Base-by-base conservation (phyloP, 2,113 vertebrate genomes). In the Macquaria ambigua region DNA sequence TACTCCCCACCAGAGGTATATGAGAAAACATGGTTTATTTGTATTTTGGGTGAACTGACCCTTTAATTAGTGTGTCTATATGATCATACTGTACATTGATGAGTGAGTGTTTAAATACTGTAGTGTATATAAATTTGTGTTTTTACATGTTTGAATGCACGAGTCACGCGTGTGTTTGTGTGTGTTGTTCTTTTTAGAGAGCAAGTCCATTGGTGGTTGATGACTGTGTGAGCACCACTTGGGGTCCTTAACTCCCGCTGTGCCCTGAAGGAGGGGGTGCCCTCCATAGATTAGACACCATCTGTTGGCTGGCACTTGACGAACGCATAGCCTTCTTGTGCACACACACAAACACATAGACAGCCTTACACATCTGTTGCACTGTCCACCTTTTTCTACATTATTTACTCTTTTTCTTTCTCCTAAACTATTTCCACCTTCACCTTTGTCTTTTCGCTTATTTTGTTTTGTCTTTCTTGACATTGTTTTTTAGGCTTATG, bases 201-300 rank as follows among this genome's bases (percentile, higher is more conserved):
- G 64, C 25, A 46, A 69, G 76, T 85, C 84, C 52, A 66, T 16
- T 83, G 80, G 55, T 61, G 28, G 84, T 86, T 85, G 82, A 81
- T 88, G 73, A 82, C 80, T 87, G 77, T 79, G 70, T 79, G 81
- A 93, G 82, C 70, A 62, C 83, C 86, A 90, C 90, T 93, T 14
- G 61, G 86, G 90, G 82, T 88, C 89, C 59, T 92, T 67, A 80
- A 75, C 80, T 90, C 86, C 89, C 46, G 77, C 86, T 89, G 90
- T 87, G 90, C 74, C 79, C 73, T 82, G 39, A 68, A 50, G 58
- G 18, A 18, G 84, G 86, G 70, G 79, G 50, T 78, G 79, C 56
- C 85, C 87, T 87, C 81, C 87, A 84, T 89, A 89, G 90, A 92
- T 93, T 93, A 95, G 87, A 87, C 92, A 91, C 93, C 95, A 96